Evolutionary conservation across 2,888 invertebrate species (phyloP).

Genomic region (Drosophila mimica): DNA sequence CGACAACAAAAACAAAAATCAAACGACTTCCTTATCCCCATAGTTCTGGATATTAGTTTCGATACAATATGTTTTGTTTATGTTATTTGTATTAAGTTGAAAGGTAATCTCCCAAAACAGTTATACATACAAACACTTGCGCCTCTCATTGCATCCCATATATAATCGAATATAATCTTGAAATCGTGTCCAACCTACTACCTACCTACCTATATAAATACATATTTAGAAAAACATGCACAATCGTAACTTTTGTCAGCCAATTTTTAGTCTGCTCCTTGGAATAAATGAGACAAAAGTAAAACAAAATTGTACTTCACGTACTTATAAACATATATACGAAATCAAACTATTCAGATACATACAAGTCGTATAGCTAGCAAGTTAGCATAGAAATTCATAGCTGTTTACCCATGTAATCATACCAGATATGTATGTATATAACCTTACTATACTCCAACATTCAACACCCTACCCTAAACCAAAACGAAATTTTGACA

Average conservation of each 20-base stretch:
- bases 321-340: slow-evolving; percentile 31
- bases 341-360: slow-evolving; percentile 28
- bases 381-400: slow-evolving; percentile 47
- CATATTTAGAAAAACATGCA: slow-evolving; percentile 32
- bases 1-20: slow-evolving; percentile 27
- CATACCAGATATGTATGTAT: slow-evolving; percentile 43
- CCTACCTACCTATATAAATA: slow-evolving; percentile 47
- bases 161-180: slow-evolving; percentile 47
- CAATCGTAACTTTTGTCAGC: slow-evolving; percentile 44
- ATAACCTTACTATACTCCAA: slow-evolving; percentile 44
- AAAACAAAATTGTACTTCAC: slow-evolving; percentile 45
- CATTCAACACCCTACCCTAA: slow-evolving; percentile 18
- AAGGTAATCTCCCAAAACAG: slow-evolving; percentile 41
- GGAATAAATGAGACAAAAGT: slow-evolving; percentile 23
- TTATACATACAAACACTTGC: slow-evolving; percentile 25
- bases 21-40: slow-evolving; percentile 31
- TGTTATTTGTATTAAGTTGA: slow-evolving; percentile 29
- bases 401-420: slow-evolving; percentile 40
- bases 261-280: slow-evolving; percentile 39
- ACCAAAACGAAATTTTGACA: slow-evolving; percentile 11
- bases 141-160: slow-evolving; percentile 29
- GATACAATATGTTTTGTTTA: slow-evolving; percentile 29
- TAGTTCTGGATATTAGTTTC: slow-evolving; percentile 42
- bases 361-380: slow-evolving; percentile 36
- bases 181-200: slow-evolving; percentile 51